Conservation (phyloP, 2,797 vertebrate genomes). For the Tachyglossus aculeatus region DNA sequence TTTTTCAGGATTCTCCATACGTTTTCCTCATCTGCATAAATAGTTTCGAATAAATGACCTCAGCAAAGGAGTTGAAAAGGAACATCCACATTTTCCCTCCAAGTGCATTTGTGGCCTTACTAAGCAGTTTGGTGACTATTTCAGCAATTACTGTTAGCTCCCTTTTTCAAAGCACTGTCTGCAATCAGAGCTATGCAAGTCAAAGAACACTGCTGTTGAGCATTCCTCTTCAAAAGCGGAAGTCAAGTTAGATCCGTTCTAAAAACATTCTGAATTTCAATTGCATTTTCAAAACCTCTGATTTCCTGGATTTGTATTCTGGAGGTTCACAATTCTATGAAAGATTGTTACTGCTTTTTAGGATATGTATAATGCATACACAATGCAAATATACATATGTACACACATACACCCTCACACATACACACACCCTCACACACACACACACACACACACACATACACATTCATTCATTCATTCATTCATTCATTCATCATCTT, state of each 20-base stretch:
- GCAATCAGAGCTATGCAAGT: constrained; percentile 24
- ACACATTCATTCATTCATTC: neutral
- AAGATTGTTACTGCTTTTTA: constrained; percentile 1
- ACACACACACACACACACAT: too few species aligned
- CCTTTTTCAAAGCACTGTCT: neutral
- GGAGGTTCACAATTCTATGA: constrained; percentile 12
- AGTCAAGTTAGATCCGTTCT: constrained; percentile 11
- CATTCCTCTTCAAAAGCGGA: constrained; percentile 36
- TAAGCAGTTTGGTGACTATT: constrained; percentile 34
- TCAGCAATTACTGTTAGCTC: constrained; percentile 17
- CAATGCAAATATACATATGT: too few species aligned
- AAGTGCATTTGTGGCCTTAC: neutral
- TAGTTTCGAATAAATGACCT: neutral
- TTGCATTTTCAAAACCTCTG: constrained; percentile 2
- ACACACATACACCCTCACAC: too few species aligned
- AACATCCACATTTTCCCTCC: neutral
- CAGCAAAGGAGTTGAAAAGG: constrained; percentile 4
- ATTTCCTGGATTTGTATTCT: constrained; percentile 5
- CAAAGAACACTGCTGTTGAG: constrained; percentile 8
- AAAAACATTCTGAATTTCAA: constrained; percentile 14
- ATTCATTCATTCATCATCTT: neutral
- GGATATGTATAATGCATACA: neutral
- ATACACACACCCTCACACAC: too few species aligned
- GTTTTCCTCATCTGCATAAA: neutral
- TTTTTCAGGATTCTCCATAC: neutral